Evolutionary conservation across 2,797 vertebrate genomes (phyloP), one percentile per base, ranked within the genome.

Genomic region (Poecilia picta): DNA sequence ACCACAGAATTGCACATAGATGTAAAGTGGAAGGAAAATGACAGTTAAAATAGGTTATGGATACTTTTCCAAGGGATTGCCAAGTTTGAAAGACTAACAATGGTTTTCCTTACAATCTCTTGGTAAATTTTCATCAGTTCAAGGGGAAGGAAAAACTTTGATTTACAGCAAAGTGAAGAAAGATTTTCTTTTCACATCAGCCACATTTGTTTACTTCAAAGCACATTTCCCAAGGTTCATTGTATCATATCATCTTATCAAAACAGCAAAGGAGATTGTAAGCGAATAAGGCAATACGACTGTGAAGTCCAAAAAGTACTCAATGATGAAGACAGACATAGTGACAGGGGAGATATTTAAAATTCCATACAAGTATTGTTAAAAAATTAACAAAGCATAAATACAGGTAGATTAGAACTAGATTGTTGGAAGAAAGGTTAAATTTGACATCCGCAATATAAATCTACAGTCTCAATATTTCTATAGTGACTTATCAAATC

Each of bases 121-220:
- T 68, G 70, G 75, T 85, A 71, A 81, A 83, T 86, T 70, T 46
- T 81, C 87, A 79, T 87, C 43, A 86, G 80, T 78, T 79, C 62
- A 39, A 80, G 66, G 51, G 70, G 77, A 70, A 76, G 45, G 89
- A 85, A 80, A 78, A 78, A 89, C 78, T 85, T 78, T 86, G 79
- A 90, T 88, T 79, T 77, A 84, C 74, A 88, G 77, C 73, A 76
- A 82, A 86, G 77, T 83, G 51, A 79, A 73, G 31, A 80, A 77
- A 83, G 13, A 28, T 46, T 83, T 75, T 75, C 4, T 59, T 76
- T 79, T 16, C 25, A 45, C 64, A n/a, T n/a, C 41, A 16, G 13
- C 12, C 41, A 16, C 25, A 71, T 86, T 72, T 79, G 82, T 89
- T 86, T 84, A 83, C 86, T 81, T 79, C 64, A 79, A 91, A 82